Base-by-base conservation (phyloP, 2,113 vertebrate genomes). In the Podilymbus podiceps region DNA sequence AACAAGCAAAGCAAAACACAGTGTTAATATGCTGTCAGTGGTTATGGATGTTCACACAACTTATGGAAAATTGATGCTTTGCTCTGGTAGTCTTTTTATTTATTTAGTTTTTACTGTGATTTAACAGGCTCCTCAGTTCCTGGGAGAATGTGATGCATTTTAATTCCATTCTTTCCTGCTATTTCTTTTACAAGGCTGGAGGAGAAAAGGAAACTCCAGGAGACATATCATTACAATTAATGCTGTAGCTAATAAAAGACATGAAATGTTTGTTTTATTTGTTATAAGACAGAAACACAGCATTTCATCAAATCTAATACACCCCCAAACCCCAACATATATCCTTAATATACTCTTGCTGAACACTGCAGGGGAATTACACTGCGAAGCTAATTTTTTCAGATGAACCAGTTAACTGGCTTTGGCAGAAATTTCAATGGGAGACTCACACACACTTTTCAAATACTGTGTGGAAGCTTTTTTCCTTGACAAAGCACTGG, bases 1-100 rank as follows among this genome's bases (percentile, higher is more conserved):
- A 98, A 97, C 94, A 96, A 98, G 97, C 97, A 97, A 97, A 98
- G 96, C 95, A 78, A 98, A 98, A 96, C 95, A 85, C 93, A 88
- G 95, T 93, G 95, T 97, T 97, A 98, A 97, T 97, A 97, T 97
- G 96, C 93, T 96, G 92, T 92, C 95, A 94, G 94, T 90, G 91
- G 89, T 97, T 97, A 94, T 97, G 85, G 90, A 94, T 97, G 97
- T 96, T 96, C 84, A 72, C 94, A 96, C 91, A 95, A 97, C 95
- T 97, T 97, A 90, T 79, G 91, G 97, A 97, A 98, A 98, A 97
- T 91, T 95, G 95, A 97, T 97, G 95, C 95, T 96, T 94, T 98
- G 94, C 96, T 97, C 77, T 97, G 93, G 95, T 94, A 97, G 96
- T 97, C 95, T 93, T 96, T 98, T 96, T 98, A 97, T 96, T 97